A percentile compares a stretch with the other conserved stretches of the same genome.
Evolutionary conservation across 92 coral and sea anemone species (phyloP).

Genomic region (Porites cylindrica): DNA sequence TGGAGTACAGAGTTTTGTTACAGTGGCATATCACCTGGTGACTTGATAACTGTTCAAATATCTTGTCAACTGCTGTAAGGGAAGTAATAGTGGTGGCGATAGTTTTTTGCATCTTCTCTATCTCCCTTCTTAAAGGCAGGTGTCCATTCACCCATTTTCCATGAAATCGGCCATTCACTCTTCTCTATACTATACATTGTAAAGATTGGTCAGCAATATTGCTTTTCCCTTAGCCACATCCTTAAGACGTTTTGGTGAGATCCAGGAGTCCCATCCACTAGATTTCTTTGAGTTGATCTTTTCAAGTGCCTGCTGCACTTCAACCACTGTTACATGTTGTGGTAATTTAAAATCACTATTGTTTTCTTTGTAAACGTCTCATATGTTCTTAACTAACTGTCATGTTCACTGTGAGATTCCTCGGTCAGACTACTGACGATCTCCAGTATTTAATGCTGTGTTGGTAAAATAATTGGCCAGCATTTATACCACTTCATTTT

Average conservation of each 20-base stretch:
- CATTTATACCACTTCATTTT: constrained; percentile 29
- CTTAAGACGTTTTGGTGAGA: constrained; percentile 54
- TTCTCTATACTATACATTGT: constrained; percentile 42
- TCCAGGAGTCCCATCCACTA: constrained; percentile 54
- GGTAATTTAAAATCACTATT: no score
- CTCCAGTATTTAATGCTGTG: constrained; percentile 29
- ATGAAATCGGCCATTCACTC: constrained; percentile 33
- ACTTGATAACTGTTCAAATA: constrained; percentile 49
- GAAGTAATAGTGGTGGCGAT: constrained; percentile 49
- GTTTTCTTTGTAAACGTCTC: no score
- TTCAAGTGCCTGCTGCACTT: constrained; percentile 26
- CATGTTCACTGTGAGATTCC: constrained; percentile 13
- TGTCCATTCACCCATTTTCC: constrained; percentile 40
- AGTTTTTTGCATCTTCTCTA: constrained; percentile 33
- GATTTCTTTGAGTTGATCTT: constrained; percentile 52
- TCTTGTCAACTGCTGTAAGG: constrained; percentile 44
- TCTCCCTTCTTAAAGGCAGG: no score
- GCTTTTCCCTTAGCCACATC: constrained; percentile 32
- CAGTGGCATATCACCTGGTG: constrained; percentile 40
- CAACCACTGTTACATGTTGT: no score
- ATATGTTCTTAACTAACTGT: not conserved
- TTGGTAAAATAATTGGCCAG: constrained; percentile 19
- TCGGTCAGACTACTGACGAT: constrained; percentile 14
- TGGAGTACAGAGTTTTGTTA: constrained; percentile 44
- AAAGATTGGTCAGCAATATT: constrained; percentile 42